Base-by-base conservation (phyloP, 2,113 vertebrate genomes). In the Arvicanthis niloticus region DNA sequence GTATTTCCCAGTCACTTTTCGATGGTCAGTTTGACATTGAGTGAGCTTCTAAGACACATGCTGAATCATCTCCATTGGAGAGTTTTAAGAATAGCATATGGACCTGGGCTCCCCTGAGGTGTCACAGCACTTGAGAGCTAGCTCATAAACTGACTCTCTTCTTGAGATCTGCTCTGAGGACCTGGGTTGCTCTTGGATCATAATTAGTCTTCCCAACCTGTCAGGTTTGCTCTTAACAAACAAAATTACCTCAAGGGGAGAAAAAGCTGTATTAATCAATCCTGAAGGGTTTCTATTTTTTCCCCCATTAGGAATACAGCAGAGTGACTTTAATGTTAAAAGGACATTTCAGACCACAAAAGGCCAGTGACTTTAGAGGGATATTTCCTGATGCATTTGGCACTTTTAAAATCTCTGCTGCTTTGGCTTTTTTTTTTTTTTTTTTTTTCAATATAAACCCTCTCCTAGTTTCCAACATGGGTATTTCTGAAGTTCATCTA, bases 401-500 rank as follows among this genome's bases (percentile, higher is more conserved):
- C 80, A 97, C 93, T 95, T 93, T 96, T 11, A 78, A 73, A 93
- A 75, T 89, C 96, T 91, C 58, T 91, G 93, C 67, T 96, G 16
- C 81, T 96, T 96, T 94, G 58, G 31, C 7, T 89, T 94, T 95
- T 80, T 16, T 34, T 34, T 58, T 4, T 19, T 58, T 62, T 26
- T 9, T 9, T 5, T 34, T 11, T 6, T 11, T 4, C 67, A 68
- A 68, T 73, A 90, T 96, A 97, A 98, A 96, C 48, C 48, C 26
- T 95, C 40, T 45, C 72, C 95, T 42, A 7, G 65, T 97, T 95
- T 97, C 76, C 85, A 95, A 40, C 92, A 70, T 45, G 67, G 84
- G 78, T 96, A 72, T 81, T 48, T 95, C 88, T 95, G 60, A 96
- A 98, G 95, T 97, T 97, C 40, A 95, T 86, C 96, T 96, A 92